These are phyloP conservation scores for Toxotes lorentzi DNA, from an alignment of 2,797 vertebrate species.

Conservation along the genomic window DNA sequence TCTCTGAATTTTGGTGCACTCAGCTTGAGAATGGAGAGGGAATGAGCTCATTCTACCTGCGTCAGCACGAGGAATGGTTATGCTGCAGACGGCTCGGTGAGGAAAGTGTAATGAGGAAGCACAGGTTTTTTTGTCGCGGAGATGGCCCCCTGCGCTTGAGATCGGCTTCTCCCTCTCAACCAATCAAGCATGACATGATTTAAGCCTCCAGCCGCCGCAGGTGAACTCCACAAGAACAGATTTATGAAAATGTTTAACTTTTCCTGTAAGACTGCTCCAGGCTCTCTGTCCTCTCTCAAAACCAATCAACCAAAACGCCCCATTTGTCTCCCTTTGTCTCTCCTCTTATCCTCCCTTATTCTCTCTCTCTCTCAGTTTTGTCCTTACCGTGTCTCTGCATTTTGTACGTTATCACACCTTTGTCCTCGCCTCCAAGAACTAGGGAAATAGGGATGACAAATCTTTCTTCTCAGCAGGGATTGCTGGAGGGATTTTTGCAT, in stretches of 20 bases:
- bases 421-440: slow-evolving; percentile 39
- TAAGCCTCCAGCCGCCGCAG: slow-evolving; percentile 49
- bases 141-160: slow-evolving; percentile 21
- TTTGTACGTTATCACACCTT: slow-evolving; percentile 42
- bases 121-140: slow-evolving; percentile 22
- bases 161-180: slow-evolving; percentile 52
- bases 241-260: slow-evolving; percentile 73
- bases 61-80: slow-evolving; percentile 62
- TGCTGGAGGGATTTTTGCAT: slow-evolving; percentile 54
- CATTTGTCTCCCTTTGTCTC: slow-evolving; percentile 51
- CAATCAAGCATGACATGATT: slow-evolving; percentile 64
- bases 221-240: slow-evolving; percentile 59
- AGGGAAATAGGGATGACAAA: slow-evolving; percentile 50
- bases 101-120: slow-evolving; percentile 73
- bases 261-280: slow-evolving; percentile 50
- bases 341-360: slow-evolving; percentile 20
- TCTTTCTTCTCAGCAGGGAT: slow-evolving; percentile 51
- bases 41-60: slow-evolving; percentile 74
- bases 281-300: slow-evolving; percentile 68
- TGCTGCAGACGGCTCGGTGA: slow-evolving; percentile 49
- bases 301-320: slow-evolving; percentile 62
- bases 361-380: slow-evolving; percentile 14
- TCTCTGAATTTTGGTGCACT: slow-evolving; percentile 71
- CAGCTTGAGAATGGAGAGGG: slow-evolving; percentile 65
- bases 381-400: slow-evolving; percentile 28